Evolutionary conservation across 2,113 vertebrate species (phyloP), one percentile per base, ranked within the genome.

Genomic region (Chloebia gouldiae): DNA sequence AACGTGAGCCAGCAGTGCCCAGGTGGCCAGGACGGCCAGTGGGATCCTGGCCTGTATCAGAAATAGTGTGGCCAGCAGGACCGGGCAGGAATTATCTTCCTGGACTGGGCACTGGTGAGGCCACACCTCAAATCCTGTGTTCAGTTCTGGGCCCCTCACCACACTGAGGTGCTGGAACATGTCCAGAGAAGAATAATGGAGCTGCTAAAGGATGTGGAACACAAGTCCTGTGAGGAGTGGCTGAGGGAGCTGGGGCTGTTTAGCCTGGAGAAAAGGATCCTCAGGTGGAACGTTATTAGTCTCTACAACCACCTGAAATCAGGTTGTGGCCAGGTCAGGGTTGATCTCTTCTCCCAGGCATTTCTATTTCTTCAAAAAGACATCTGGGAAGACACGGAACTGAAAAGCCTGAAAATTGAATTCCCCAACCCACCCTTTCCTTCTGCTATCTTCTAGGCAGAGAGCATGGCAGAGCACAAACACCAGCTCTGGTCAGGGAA

Each of bases 31-130:
- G 15, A 39, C 39, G 18, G 39, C 28, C 45, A 45, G 2, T 9
- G 54, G 54, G 2, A 4, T 0, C 33, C 45, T 53, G 63, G 22
- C 22, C 33, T 60, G 45, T 2, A 3, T 10, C 84, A 69, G 53
- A 7, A 78, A 13, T 6, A 3, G 19, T 45, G 39, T 28, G 39
- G n/a, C 19, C 64, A 78, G 64, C n/a, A 63, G 40, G 56, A n/a
- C 0, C 47, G 40, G 28, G 13, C 84, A 47, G 56, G 20, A 16
- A 40, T 40, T 63, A 20, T 14, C 6, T 7, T 19, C 10, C 47
- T 47, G 28, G 11, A 2, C 39, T 47, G 0, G 0, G 24, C 13
- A n/a, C 4, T n/a, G n/a, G 10, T 40, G 73, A 63, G 40, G 40
- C 10, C 2, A 0, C 24, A 54, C 7, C 47, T 78, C 1, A 3